Conservation (phyloP, 2,888 invertebrate genomes). For the Cabera pusaria region DNA sequence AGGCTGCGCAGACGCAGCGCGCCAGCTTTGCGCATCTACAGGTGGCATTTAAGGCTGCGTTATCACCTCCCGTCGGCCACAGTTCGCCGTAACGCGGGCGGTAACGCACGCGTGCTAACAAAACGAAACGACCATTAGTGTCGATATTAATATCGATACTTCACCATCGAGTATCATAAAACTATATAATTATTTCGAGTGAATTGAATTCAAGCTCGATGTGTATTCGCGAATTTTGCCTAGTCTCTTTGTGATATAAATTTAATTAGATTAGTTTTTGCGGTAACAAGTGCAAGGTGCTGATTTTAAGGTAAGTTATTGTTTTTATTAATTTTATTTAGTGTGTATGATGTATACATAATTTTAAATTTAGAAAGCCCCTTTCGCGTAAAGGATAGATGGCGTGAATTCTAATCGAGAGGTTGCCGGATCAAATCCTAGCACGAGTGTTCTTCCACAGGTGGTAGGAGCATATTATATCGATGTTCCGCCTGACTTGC, state of each 20-base stretch:
- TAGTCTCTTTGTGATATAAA: slow-evolving; percentile 16
- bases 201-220: neutral
- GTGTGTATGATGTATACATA: no score
- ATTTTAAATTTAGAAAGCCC: no score
- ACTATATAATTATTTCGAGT: no score
- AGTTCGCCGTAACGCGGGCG: slow-evolving; percentile 4
- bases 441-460: no score
- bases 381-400: no score
- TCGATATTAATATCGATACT: no score
- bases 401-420: no score
- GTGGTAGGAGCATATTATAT: no score
- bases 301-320: slow-evolving; percentile 13
- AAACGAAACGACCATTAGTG: neutral
- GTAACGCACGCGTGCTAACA: slow-evolving; percentile 9
- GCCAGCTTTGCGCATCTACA: neutral
- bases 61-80: slow-evolving; percentile 9
- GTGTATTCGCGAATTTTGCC: slow-evolving; percentile 1
- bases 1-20: slow-evolving; percentile 1
- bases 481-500: no score
- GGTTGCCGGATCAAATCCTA: no score
- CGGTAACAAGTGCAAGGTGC: slow-evolving; percentile 4
- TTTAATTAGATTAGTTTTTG: neutral
- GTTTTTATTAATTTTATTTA: no score
- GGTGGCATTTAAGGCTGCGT: slow-evolving; percentile 17
- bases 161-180: no score